phyloP scores from a whole-genome alignment of 2,888 invertebrate genomes.

The Epistrophe eligans region DNA sequence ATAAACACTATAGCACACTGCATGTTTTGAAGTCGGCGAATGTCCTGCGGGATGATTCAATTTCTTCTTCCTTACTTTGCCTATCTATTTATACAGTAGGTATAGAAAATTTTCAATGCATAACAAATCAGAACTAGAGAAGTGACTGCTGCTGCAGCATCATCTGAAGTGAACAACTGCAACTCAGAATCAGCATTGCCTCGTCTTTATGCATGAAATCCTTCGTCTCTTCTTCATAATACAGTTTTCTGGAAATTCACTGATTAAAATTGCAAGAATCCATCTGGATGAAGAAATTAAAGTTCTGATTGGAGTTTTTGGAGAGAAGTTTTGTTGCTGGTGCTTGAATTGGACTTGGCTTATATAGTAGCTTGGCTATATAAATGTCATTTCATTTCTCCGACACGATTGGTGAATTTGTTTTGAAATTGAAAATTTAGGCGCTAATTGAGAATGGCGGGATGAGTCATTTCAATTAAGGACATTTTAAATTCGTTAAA shows the following conservation, averaged over 20 bases:
- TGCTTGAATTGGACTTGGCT: slow-evolving; percentile 3
- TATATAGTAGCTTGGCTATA: neutral
- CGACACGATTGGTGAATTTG: slow-evolving; percentile 21
- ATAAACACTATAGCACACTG: neutral
- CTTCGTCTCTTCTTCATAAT: neutral
- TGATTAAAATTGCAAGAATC: slow-evolving; percentile 67
- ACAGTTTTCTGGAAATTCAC: slow-evolving; percentile 53
- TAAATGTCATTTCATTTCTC: neutral
- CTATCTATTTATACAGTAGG: neutral
- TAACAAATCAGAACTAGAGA: slow-evolving; percentile 58
- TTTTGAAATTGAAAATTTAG: slow-evolving; percentile 54
- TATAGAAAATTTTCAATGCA: slow-evolving; percentile 65
- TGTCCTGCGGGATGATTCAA: slow-evolving; percentile 66
- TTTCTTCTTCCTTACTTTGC: slow-evolving; percentile 40
- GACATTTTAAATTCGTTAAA: slow-evolving; percentile 30
- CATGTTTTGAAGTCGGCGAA: slow-evolving; percentile 3
- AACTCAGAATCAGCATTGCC: slow-evolving; percentile 19
- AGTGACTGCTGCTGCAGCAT: slow-evolving; percentile 42
- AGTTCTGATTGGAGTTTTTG: slow-evolving; percentile 66
- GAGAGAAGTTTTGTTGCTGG: slow-evolving; percentile 9
- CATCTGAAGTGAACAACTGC: slow-evolving; percentile 52
- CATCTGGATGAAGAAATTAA: slow-evolving; percentile 58
- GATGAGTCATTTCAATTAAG: slow-evolving; percentile 24
- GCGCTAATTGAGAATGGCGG: slow-evolving; percentile 51
- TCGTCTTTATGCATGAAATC: slow-evolving; percentile 20